Evolutionary conservation across 2,888 invertebrate species (phyloP), one percentile per base, ranked within the genome.

Genomic region (Timema cristinae): DNA sequence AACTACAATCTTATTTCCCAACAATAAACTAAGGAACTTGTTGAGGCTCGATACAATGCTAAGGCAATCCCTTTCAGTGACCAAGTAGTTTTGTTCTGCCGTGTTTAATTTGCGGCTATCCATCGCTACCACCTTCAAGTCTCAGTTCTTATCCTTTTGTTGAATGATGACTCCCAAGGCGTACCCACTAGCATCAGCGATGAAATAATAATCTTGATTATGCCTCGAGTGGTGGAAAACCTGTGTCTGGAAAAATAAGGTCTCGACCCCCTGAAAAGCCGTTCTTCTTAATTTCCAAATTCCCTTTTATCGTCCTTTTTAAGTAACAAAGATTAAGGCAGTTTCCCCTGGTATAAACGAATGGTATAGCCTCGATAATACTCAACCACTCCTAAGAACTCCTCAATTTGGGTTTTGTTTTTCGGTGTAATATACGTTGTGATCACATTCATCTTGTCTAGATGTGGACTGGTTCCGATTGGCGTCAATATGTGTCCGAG

Each of bases 51-150:
- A 76, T 6, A 77, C 73, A 1, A 75, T 59, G 5, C 73, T 72
- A 5, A 76, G 68, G 0, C 72, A 52, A 49, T 77, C 76, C 49
- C 73, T 75, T 51, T 77, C 75, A 0, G 70, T 73, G 10, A 69
- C 72, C 4, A 32, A 49, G 54, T 76, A 75, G 2, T 69, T 56
- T 1, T 54, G 49, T 68, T 77, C 75, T 2, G 75, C 67, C 5
- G 59, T 66, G 9, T 54, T 49, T 15, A 78, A 56, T 6, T 66
- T 67, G 56, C 75, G 70, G 32, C 77, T 76, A 2, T 75, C 73
- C 54, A 71, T 73, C 49, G 73, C 72, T 11, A 75, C 69, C 0
- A 67, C 15, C 16, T 69, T 47, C 67, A 67, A 15, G 70, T 63
- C 32, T 70, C 63, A 8, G 48, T n/a, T 9, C 6, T 16, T 48